These are phyloP conservation scores for Drosophila helvetica DNA, from an alignment of 2,888 invertebrate genomes.

Conservation along the genomic window DNA sequence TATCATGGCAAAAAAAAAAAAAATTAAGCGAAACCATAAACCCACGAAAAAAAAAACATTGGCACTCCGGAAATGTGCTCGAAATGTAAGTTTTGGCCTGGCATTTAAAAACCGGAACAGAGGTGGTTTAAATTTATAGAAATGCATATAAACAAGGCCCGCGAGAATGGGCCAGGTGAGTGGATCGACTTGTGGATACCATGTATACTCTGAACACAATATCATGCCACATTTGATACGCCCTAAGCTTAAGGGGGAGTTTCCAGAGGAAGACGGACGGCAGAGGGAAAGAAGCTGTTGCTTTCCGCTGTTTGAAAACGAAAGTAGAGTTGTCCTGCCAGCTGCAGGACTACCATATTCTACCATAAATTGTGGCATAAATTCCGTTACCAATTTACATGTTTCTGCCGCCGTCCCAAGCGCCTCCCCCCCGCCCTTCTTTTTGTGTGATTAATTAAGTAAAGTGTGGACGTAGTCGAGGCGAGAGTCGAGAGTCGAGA, in stretches of 20 bases:
- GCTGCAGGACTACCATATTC: neutral
- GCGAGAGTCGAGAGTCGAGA: neutral
- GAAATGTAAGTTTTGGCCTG: constrained; percentile 34
- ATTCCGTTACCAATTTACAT: neutral
- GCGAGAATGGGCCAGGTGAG: neutral
- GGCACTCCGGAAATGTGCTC: constrained; percentile 34
- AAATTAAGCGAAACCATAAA: constrained; percentile 18
- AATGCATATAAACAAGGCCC: neutral
- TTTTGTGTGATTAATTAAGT: constrained; percentile 29
- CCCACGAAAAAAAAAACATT: constrained; percentile 15
- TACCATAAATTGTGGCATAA: neutral
- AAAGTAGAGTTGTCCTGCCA: neutral
- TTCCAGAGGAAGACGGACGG: too few species aligned
- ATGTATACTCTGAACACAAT: too few species aligned
- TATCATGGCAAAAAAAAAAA: constrained; percentile 16
- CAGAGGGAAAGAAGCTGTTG: too few species aligned
- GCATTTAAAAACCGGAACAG: constrained; percentile 41
- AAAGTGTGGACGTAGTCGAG: constrained; percentile 8
- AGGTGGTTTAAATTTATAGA: constrained; percentile 6
- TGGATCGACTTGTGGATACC: neutral
- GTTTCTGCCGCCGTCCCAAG: neutral
- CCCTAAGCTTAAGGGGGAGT: too few species aligned
- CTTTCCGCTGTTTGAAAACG: neutral
- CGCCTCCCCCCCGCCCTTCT: neutral
- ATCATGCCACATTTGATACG: too few species aligned